Evolutionary conservation across 2,113 vertebrate genomes (phyloP), one percentile per base, ranked within the genome.

Genomic region (Albula glossodonta): DNA sequence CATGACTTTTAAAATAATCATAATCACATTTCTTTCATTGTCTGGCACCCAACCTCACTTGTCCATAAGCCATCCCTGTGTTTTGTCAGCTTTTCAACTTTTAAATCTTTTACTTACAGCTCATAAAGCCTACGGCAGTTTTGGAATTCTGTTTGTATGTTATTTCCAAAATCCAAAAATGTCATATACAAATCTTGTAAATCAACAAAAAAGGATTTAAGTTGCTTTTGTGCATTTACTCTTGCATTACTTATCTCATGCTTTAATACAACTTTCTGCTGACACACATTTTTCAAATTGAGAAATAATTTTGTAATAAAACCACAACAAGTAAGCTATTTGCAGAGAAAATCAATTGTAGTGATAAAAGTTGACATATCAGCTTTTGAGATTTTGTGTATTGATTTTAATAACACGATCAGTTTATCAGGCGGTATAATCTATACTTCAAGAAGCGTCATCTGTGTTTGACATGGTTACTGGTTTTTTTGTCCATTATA

Each of bases 21-120:
- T 5, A 70, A 15, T 84, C 63, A 70, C 19, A 85, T 86, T 77
- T 81, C 88, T 87, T 86, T 89, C 50, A 41, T 83, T 80, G 83
- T 85, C 80, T 83, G n/a, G 13, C 12, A 53, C 31, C 81, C 49
- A 70, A 70, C 19, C 17, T 17, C 19, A 70, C 63, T n/a, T 56
- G 53, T 12, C 53, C 53, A n/a, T n/a, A n/a, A 70, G 19, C 63
- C 63, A 70, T 22, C 63, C 63, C 63, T 70, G 19, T 17, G 63
- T 70, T 70, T n/a, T 70, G 53, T 56, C 53, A 56, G 12, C 53
- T 56, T 56, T 56, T 56, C 53, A 56, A 56, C 53, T 56, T 56
- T 41, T 41, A 41, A 41, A 56, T 56, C 53, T 12, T 56, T 12
- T 9, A 56, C 53, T 56, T 56, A 56, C 53, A 56, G 12, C 53